Evolutionary conservation across 2,797 vertebrate genomes (phyloP), one percentile per base, ranked within the genome.

Genomic region (Lutjanus campechanus): DNA sequence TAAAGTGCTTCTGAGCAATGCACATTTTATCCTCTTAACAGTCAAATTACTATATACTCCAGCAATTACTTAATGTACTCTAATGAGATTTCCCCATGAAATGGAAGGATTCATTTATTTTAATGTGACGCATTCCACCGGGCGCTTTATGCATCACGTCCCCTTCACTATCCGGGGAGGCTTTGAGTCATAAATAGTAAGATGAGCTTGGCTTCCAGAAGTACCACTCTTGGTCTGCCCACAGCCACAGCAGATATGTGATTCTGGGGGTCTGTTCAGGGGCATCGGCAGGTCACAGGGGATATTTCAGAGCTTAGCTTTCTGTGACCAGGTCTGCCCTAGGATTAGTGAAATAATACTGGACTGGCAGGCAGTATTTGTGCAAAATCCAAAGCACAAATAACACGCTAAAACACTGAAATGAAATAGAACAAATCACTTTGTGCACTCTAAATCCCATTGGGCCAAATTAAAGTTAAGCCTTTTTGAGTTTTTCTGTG

Each of bases 11-110:
- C 92, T 88, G 89, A 95, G 95, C 93, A 95, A 94, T 93, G 93
- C 92, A 86, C 93, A 94, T 96, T 94, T 95, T 95, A 95, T 95
- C 95, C 95, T 96, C 95, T 96, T 96, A 96, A 96, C 94, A 96
- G 95, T 95, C 91, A 96, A 95, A 96, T 96, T 93, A 95, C 94
- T 95, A 95, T 95, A 95, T 95, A 96, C 94, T 93, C 91, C 91
- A 94, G 93, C 94, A 96, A 95, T 96, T 96, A 95, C 95, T 95
- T 96, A 96, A 96, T 96, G 95, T 95, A 95, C 94, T 94, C 93
- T 96, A 96, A 96, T 96, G 94, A 95, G 95, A 96, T 96, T 96
- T 95, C 93, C 91, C 88, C 83, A 87, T 86, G 92, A 95, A 96
- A 95, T 90, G 91, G 95, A 95, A 91, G 92, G 92, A 95, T 95